Percentiles rank a stretch among this genome's conserved stretches.
phyloP scores from a whole-genome alignment of 2,113 vertebrate genomes.

The sheep (Ovis aries) region ARS-UI_Ramb_v3.0 NC_056076.1:16190001-16190500 shows the following conservation, averaged over 20 bases:
- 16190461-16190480: rapidly evolving
- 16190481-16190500: neutral
- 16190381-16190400: neutral
- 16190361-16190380: neutral
- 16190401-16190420: neutral
- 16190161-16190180: neutral
- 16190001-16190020: neutral
- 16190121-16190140: neutral
- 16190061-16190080: neutral
- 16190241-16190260: neutral
- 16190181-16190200: neutral
- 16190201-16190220: neutral
- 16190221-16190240: neutral
- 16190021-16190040: neutral
- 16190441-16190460: rapidly evolving
- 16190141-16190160: neutral
- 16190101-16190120: neutral
- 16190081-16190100: neutral
- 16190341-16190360: neutral
- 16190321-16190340: neutral
- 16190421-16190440: neutral
- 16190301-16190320: neutral
- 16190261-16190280: neutral
- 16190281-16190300: neutral
- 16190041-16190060: neutral